A percentile compares a stretch with the other conserved stretches of the same genome.
Conservation (phyloP, 2,888 invertebrate species). For the Drosophila neutralis region DNA sequence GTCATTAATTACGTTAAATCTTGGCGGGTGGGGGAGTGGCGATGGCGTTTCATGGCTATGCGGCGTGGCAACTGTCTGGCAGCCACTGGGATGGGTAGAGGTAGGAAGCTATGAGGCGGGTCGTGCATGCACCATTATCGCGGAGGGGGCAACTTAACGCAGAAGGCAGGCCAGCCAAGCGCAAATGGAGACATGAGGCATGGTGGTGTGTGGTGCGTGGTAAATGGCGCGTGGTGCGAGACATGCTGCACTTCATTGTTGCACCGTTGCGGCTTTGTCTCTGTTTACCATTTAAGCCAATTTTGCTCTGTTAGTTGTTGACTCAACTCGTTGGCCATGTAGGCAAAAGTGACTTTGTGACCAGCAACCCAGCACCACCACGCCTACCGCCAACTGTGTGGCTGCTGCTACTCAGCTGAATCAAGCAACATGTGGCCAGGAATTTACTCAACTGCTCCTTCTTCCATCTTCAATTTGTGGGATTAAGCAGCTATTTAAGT, state of each 20-base stretch:
- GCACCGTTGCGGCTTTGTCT: constrained; percentile 2
- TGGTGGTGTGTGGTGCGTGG: not conserved
- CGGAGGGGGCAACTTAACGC: constrained; percentile 36
- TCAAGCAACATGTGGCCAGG: not conserved
- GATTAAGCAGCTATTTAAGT: not conserved
- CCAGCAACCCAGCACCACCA: not conserved
- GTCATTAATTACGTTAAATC: constrained; percentile 59
- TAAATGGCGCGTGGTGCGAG: not conserved
- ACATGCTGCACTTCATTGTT: constrained; percentile 3
- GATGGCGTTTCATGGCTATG: constrained; percentile 4
- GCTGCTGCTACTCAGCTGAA: too few relatives aligned
- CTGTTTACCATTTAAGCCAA: constrained; percentile 37
- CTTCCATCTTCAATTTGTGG: not conserved
- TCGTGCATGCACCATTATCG: constrained; percentile 43
- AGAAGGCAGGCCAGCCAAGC: constrained; percentile 6
- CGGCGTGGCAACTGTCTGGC: not conserved
- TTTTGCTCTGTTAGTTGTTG: constrained; percentile 34
- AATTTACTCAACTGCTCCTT: not conserved
- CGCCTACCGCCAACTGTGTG: not conserved
- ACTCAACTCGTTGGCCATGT: constrained; percentile 33
- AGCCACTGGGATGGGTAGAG: not conserved
- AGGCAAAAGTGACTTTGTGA: constrained; percentile 1
- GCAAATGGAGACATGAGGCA: not conserved
- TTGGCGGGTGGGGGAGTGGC: constrained; percentile 19
- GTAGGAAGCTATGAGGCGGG: not conserved